Conservation (phyloP, 2,888 invertebrate genomes). For the Cremastobaeus sp. region DNA sequence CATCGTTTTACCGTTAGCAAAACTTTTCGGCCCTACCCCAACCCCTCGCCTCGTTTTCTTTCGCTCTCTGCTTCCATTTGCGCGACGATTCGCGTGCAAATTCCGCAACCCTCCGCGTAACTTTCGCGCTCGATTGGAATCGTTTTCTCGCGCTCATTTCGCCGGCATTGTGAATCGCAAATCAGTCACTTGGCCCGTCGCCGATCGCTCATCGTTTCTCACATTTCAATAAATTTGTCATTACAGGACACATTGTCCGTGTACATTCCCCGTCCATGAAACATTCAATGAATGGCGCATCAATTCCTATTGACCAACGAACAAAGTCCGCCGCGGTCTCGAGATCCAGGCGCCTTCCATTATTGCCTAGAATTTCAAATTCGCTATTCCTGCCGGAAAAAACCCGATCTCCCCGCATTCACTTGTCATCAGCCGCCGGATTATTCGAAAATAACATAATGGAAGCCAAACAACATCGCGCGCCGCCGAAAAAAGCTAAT, state of each 20-base stretch:
- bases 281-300: no score
- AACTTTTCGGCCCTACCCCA: constrained; percentile 72
- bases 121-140: constrained; percentile 40
- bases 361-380: no score
- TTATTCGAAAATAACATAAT: no score
- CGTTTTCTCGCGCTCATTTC: constrained; percentile 16
- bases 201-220: not conserved
- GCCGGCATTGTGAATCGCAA: constrained; percentile 19
- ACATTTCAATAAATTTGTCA: constrained; percentile 33
- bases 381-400: no score
- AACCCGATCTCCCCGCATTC: no score
- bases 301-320: no score
- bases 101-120: constrained; percentile 9
- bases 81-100: constrained; percentile 31
- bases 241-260: constrained; percentile 21
- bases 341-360: no score
- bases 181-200: constrained; percentile 4
- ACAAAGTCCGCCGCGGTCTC: no score
- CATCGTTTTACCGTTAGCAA: constrained; percentile 78
- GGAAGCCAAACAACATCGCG: no score
- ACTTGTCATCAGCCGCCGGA: no score
- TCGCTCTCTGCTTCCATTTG: constrained; percentile 8
- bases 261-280: no score
- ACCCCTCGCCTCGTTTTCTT: constrained; percentile 17
- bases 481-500: no score